Evolutionary conservation across 2,888 invertebrate genomes (phyloP).

Genomic region (Spodoptera picta): DNA sequence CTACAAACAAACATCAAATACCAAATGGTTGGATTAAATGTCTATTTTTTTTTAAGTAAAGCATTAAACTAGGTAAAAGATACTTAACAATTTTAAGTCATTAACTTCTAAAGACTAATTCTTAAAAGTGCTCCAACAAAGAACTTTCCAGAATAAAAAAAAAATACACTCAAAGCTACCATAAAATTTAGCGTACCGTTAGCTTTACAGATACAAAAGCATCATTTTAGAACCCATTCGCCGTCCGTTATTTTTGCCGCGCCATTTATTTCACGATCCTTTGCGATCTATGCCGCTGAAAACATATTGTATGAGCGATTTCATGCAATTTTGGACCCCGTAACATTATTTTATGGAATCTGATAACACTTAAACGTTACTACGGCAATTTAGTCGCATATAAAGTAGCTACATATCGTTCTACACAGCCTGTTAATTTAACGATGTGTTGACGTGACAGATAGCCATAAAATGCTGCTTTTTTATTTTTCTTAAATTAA

Average conservation of each 20-base stretch:
- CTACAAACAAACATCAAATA: no score
- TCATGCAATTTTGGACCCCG: constrained; percentile 3
- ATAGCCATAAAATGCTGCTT: not conserved
- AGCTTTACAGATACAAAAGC: constrained; percentile 4
- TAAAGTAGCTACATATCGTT: not conserved
- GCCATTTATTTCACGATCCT: constrained; percentile 32
- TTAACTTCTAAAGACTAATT: not conserved
- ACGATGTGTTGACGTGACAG: not conserved
- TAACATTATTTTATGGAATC: constrained; percentile 7
- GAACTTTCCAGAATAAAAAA: no score
- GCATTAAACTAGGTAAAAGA: no score
- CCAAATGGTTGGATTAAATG: no score
- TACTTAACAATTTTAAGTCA: no score
- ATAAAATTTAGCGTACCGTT: constrained; percentile 7
- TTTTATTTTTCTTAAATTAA: no score
- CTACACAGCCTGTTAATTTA: not conserved
- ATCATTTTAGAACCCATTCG: constrained; percentile 29
- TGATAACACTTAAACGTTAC: not conserved
- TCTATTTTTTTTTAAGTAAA: no score
- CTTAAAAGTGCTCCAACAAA: not conserved
- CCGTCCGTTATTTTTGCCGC: constrained; percentile 10
- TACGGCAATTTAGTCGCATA: not conserved
- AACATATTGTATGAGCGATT: constrained; percentile 16
- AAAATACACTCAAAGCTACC: constrained; percentile 5
- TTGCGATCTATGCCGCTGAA: constrained; percentile 5